phyloP scores from a whole-genome alignment of 2,888 invertebrate species.

The Amphipyra berbera region DNA sequence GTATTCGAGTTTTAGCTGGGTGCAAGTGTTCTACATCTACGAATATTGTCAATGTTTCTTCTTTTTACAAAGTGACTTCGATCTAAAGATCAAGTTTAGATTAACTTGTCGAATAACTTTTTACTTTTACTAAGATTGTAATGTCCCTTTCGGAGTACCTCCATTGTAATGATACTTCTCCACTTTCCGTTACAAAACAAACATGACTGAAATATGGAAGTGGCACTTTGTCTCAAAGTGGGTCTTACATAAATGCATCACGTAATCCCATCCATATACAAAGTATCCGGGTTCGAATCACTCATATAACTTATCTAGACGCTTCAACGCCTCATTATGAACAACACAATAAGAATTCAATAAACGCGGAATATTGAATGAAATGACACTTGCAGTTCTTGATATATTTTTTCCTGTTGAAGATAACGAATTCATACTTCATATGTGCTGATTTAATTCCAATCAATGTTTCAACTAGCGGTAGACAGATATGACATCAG shows the following conservation, averaged over 20 bases:
- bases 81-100: too few relatives aligned
- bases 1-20: constrained; percentile 28
- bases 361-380: constrained; percentile 54
- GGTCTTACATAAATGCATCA: constrained; percentile 28
- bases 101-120: too few relatives aligned
- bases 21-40: not conserved
- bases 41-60: not conserved
- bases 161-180: not conserved
- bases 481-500: constrained; percentile 41
- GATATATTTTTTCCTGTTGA: constrained; percentile 59
- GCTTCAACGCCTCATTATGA: constrained; percentile 36
- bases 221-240: constrained; percentile 15
- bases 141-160: not conserved
- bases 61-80: not conserved
- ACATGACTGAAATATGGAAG: constrained; percentile 30
- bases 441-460: constrained; percentile 58
- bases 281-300: constrained; percentile 40
- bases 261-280: constrained; percentile 32
- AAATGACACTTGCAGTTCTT: constrained; percentile 47
- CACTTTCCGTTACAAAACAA: constrained; percentile 1
- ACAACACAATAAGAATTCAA: constrained; percentile 53
- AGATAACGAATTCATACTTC: constrained; percentile 56
- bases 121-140: not conserved
- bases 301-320: constrained; percentile 39
- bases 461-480: constrained; percentile 54